A percentile compares a stretch with the other conserved stretches of the same genome.
phyloP scores from a whole-genome alignment of 2,113 vertebrate species.

The Pantherophis guttatus region DNA sequence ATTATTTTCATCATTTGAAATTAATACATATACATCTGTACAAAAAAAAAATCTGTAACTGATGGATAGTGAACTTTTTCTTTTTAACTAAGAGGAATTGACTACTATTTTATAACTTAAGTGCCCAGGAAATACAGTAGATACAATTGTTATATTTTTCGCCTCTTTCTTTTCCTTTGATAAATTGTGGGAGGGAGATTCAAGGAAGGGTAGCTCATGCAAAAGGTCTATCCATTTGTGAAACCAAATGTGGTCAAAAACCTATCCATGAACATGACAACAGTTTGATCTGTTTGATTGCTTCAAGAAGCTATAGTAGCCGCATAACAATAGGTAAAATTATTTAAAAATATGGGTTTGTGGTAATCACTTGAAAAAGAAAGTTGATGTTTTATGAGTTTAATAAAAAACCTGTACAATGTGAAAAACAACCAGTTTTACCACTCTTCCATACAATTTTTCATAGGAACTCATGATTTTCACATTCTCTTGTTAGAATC shows the following conservation, averaged over 20 bases:
- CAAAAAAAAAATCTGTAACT: neutral
- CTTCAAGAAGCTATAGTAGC: neutral
- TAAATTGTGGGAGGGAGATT: neutral
- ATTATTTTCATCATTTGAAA: neutral
- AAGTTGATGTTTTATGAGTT: neutral
- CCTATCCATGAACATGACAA: neutral
- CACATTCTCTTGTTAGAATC: neutral
- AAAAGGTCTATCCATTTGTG: neutral
- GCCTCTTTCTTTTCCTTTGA: neutral
- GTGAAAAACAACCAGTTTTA: neutral
- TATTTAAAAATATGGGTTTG: neutral
- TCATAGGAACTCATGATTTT: neutral
- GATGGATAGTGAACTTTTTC: neutral
- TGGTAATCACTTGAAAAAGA: neutral
- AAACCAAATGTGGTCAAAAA: neutral
- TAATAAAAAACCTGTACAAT: neutral
- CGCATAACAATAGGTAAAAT: neutral
- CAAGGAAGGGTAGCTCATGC: neutral
- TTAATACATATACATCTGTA: neutral
- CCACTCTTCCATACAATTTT: neutral
- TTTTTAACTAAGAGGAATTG: neutral
- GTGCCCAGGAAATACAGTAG: neutral
- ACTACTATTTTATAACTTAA: neutral
- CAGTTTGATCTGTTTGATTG: neutral
- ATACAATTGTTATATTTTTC: neutral